Percentiles rank a stretch among this genome's conserved stretches.
phyloP scores from a whole-genome alignment of 1,140 invertebrate species.

The Dreissena polymorpha region DNA sequence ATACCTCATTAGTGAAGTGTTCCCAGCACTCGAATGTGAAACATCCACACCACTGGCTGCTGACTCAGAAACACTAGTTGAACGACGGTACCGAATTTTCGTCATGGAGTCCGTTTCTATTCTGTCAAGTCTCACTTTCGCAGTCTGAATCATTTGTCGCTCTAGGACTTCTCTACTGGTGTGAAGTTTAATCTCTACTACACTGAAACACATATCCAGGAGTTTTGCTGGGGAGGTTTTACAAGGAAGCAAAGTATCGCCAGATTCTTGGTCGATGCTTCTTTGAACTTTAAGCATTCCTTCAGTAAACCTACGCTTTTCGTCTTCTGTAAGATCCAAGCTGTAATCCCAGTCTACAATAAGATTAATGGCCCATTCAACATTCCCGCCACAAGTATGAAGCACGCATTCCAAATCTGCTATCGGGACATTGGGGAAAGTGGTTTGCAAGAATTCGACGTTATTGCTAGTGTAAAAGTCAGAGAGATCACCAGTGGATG shows the following conservation, averaged over 20 bases:
- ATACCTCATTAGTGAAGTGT: too few species aligned
- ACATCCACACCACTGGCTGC: neutral
- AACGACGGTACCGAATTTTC: slow-evolving; percentile 25
- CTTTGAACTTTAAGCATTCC: slow-evolving; percentile 21
- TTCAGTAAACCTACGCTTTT: slow-evolving; percentile 44
- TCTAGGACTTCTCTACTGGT: slow-evolving; percentile 38
- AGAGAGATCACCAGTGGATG: slow-evolving; percentile 30
- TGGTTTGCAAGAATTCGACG: slow-evolving; percentile 38
- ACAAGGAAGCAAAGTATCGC: neutral
- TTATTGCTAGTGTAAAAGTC: slow-evolving; percentile 1
- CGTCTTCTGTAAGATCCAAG: slow-evolving; percentile 10
- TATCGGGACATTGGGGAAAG: slow-evolving; percentile 30
- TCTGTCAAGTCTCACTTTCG: slow-evolving; percentile 40
- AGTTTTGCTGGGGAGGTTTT: slow-evolving; percentile 22
- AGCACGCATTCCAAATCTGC: slow-evolving; percentile 40
- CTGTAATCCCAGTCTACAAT: slow-evolving; percentile 45
- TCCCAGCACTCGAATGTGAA: too few species aligned
- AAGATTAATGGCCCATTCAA: slow-evolving; percentile 45
- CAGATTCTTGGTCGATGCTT: neutral
- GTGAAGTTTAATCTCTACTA: slow-evolving; percentile 33
- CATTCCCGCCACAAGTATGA: slow-evolving; percentile 42
- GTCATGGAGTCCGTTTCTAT: slow-evolving; percentile 43
- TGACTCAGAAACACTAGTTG: slow-evolving; percentile 25
- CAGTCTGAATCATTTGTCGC: slow-evolving; percentile 39
- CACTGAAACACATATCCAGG: slow-evolving; percentile 40